Percentiles rank a stretch among this genome's conserved stretches.
Evolutionary conservation across 2,797 vertebrate species (phyloP).

Genomic region (Emydoidea blandingii): DNA sequence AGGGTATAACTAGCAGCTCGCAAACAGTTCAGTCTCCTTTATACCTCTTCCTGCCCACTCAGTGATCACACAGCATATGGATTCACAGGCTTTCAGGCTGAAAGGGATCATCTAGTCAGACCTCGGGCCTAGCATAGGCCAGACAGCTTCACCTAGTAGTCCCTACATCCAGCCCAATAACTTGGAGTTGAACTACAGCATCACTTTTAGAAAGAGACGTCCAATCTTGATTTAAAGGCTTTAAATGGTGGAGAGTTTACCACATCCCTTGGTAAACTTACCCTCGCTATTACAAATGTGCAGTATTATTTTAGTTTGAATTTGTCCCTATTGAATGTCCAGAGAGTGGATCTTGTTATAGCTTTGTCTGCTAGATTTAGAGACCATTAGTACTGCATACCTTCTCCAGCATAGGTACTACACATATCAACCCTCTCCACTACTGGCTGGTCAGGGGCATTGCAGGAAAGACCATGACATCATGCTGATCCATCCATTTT

Average conservation of each 20-base stretch:
- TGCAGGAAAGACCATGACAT: neutral
- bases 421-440: neutral
- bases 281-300: neutral
- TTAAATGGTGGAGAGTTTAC: neutral
- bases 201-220: neutral
- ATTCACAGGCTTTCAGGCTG: neutral
- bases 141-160: neutral
- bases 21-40: neutral
- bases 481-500: neutral
- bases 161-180: neutral
- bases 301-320: neutral
- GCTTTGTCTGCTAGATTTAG: neutral
- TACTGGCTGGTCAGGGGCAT: neutral
- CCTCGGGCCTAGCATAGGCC: accelerated
- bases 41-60: neutral
- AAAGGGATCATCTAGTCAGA: neutral
- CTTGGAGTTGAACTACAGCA: neutral
- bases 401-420: neutral
- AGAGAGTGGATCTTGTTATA: neutral
- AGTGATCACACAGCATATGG: neutral
- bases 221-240: neutral
- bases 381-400: neutral
- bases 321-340: neutral
- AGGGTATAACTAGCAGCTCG: neutral
- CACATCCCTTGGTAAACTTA: neutral